A percentile compares a stretch with the other conserved stretches of the same genome.
Conservation (phyloP, 2,888 invertebrate species). For the Tanaodytes sp. region DNA sequence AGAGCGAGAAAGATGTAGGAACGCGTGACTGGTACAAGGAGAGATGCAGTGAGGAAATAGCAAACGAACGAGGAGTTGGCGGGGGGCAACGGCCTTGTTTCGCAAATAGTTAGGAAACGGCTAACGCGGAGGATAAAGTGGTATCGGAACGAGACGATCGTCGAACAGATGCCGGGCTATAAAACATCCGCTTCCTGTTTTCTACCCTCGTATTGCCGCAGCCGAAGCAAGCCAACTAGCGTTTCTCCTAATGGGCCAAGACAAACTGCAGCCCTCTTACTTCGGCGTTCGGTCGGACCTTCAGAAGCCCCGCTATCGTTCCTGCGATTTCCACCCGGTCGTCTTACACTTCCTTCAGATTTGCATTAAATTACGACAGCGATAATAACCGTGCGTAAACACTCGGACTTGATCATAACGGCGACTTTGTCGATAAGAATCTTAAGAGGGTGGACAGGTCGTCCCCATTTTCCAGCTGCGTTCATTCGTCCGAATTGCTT, state of each 20-base stretch:
- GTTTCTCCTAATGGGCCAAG: conserved; percentile 73
- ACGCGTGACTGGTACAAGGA: conserved; percentile 35
- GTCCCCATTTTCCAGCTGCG: no score
- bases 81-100: conserved; percentile 65
- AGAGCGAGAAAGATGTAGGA: conserved; percentile 41
- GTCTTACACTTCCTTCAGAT: conserved; percentile 20
- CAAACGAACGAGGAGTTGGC: conserved; percentile 21
- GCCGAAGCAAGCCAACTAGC: conserved; percentile 70
- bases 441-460: no score
- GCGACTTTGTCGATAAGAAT: conserved; percentile 18
- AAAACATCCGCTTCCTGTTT: conserved; percentile 72
- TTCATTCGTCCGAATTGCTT: no score
- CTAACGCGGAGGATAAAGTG: conserved; percentile 73
- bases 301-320: conserved; percentile 32
- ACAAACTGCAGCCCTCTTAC: conserved; percentile 70
- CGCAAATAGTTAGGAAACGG: conserved; percentile 72
- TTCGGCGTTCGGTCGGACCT: conserved; percentile 63
- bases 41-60: conserved; percentile 44
- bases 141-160: conserved; percentile 74
- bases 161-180: conserved; percentile 73
- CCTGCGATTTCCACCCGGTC: conserved; percentile 38
- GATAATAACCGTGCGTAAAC: conserved; percentile 27
- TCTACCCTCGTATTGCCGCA: conserved; percentile 58
- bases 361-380: conserved; percentile 34
- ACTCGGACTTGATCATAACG: conserved; percentile 16